Evolutionary conservation across 2,888 invertebrate species (phyloP), one percentile per base, ranked within the genome.

Genomic region (Ormyrus rosae): DNA sequence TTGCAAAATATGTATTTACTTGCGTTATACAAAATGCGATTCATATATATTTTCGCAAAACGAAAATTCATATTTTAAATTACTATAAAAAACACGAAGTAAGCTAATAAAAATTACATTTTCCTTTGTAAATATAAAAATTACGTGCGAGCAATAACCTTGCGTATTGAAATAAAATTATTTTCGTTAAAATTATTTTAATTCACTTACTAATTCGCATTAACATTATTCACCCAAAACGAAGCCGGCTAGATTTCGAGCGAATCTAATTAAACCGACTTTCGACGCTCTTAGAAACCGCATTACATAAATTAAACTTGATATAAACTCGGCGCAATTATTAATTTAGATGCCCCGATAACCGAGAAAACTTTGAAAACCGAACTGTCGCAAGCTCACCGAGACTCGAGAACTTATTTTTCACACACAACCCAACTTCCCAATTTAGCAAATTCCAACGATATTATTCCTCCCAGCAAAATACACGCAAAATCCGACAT

Each of bases 361-460:
- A 60, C 61, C 48, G n/a, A 34, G 76, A 19, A 69, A 76, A 69
- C 53, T 69, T 67, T 68, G 51, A 55, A 45, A 64, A 64, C 46
- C 48, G 46, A 58, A 61, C 46, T 13, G 34, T 55, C 19, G 55
- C 10, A 46, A 51, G 53, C 45, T 76, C 53, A 34, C 34, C 68
- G 10, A 61, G 75, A 68, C 68, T 68, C 46, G 51, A 68, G 53
- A 75, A 60, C 68, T 75, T 75, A 68, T 68, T 75, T 68, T 75
- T 34, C 34, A 4, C 34, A 13, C 2, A 0, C 67, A 68, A 75
- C 53, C 60, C 10, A 34, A 67, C 13, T 6, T 9, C 34, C 45
- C 34, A 34, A 6, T 75, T 68, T 61, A 68, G 50, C 3, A 61
- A 75, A 45, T 60, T 13, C n/a, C 61, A n/a, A 73, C 10, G 13